These are phyloP conservation scores for Plumapathes pennacea DNA, from an alignment of 92 coral and sea anemone species.

Conservation along the genomic window DNA sequence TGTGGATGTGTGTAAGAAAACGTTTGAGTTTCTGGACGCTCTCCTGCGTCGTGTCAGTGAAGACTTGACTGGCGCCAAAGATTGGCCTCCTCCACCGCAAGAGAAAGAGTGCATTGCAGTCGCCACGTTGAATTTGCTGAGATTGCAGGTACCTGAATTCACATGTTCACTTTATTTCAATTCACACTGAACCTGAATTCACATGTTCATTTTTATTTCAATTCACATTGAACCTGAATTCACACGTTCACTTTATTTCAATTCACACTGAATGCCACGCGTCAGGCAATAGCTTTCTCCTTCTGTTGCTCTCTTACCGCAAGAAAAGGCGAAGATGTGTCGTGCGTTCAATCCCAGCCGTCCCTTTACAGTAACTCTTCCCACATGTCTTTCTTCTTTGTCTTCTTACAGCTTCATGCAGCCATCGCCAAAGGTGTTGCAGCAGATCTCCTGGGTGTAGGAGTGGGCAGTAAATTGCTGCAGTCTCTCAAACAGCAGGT, in stretches of 20 bases:
- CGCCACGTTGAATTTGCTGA: constrained; percentile 81
- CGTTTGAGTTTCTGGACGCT: constrained; percentile 92
- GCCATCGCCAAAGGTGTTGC: constrained; percentile 88
- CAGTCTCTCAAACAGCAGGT: constrained; percentile 98
- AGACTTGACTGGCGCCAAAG: constrained; percentile 93
- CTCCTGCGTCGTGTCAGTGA: constrained; percentile 93
- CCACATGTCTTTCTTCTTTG: not conserved
- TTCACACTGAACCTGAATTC: no score
- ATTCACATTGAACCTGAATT: no score
- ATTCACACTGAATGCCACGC: no score
- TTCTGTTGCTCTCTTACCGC: no score
- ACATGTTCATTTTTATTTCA: no score
- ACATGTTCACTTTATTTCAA: no score
- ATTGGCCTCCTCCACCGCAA: constrained; percentile 99
- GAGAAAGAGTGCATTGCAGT: constrained; percentile 98
- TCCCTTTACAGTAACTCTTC: no score
- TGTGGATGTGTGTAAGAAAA: constrained; percentile 91
- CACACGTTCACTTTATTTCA: not conserved
- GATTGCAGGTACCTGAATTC: constrained; percentile 67
- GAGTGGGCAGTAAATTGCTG: constrained; percentile 92
- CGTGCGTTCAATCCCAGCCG: no score
- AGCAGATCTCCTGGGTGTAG: constrained; percentile 87
- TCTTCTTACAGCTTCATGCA: constrained; percentile 73
- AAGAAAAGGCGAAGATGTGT: no score
- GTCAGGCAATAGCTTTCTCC: no score